These are phyloP conservation scores for Spodoptera picta DNA, from an alignment of 2,888 invertebrate genomes.

Conservation along the genomic window DNA sequence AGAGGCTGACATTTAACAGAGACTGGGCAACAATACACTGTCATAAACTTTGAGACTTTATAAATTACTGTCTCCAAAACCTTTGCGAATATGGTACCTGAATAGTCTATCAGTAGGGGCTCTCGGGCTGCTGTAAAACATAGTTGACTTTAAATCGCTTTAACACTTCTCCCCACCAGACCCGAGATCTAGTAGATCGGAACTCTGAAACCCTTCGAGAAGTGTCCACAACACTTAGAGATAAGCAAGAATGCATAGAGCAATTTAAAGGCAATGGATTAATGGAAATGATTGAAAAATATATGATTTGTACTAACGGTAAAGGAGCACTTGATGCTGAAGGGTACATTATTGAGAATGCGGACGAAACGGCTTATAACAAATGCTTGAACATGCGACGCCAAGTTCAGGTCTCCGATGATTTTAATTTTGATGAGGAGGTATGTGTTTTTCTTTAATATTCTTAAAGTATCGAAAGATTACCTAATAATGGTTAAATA, in stretches of 20 bases:
- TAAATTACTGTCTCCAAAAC: too few relatives aligned
- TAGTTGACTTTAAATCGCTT: too few relatives aligned
- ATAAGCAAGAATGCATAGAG: constrained; percentile 30
- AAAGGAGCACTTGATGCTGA: constrained; percentile 15
- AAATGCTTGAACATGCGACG: constrained; percentile 1
- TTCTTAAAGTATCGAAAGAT: too few relatives aligned
- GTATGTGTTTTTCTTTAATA: not conserved
- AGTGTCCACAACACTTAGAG: constrained; percentile 41
- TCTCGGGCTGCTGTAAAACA: too few relatives aligned
- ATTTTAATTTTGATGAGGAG: not conserved
- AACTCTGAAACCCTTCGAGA: constrained; percentile 20
- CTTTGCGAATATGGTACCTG: too few relatives aligned
- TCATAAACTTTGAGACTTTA: too few relatives aligned
- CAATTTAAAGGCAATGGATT: constrained; percentile 46
- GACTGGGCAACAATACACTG: too few relatives aligned
- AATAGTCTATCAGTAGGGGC: too few relatives aligned
- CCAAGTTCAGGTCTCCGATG: not conserved
- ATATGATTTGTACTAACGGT: constrained; percentile 21
- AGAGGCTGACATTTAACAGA: too few relatives aligned
- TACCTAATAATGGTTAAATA: too few relatives aligned
- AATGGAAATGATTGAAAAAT: constrained; percentile 14
- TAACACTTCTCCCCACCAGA: not conserved
- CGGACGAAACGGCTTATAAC: not conserved
- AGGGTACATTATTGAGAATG: constrained; percentile 12
- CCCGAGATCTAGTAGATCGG: constrained; percentile 14